Percentiles rank a stretch among this genome's conserved stretches.
Evolutionary conservation across 1,140 invertebrate species (phyloP).

Genomic region (Liolophura sinensis): DNA sequence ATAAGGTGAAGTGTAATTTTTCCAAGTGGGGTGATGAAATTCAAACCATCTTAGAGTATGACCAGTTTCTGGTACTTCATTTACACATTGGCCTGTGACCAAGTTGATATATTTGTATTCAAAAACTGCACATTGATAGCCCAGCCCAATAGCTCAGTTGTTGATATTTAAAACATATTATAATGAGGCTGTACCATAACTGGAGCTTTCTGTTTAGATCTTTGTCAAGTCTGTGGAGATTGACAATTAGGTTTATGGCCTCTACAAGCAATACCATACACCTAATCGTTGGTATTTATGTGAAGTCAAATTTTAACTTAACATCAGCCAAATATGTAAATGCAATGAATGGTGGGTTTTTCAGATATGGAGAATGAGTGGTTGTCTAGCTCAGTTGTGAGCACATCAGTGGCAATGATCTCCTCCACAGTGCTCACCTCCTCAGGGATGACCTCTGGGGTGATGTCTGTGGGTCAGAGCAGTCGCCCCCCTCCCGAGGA

Average conservation of each 20-base stretch:
- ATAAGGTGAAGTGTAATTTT: no score
- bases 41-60: no score
- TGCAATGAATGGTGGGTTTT: not conserved
- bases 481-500: conserved; percentile 18
- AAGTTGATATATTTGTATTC: no score
- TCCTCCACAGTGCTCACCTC: conserved; percentile 30
- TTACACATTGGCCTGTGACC: no score
- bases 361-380: conserved; percentile 16
- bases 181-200: not conserved
- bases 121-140: no score
- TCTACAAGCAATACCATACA: not conserved
- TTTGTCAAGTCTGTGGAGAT: not conserved
- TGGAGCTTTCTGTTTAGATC: not conserved
- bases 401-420: conserved; percentile 27
- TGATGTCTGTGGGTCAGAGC: conserved; percentile 36
- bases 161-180: no score
- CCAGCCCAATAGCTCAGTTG: no score
- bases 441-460: conserved; percentile 40
- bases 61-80: no score
- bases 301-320: not conserved
- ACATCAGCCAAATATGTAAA: not conserved
- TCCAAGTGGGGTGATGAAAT: no score
- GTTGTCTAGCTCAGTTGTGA: conserved; percentile 14
- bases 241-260: not conserved
- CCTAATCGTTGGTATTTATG: not conserved